Evolutionary conservation across 1,140 invertebrate species (phyloP).

Genomic region (Zaprionus camerounensis): DNA sequence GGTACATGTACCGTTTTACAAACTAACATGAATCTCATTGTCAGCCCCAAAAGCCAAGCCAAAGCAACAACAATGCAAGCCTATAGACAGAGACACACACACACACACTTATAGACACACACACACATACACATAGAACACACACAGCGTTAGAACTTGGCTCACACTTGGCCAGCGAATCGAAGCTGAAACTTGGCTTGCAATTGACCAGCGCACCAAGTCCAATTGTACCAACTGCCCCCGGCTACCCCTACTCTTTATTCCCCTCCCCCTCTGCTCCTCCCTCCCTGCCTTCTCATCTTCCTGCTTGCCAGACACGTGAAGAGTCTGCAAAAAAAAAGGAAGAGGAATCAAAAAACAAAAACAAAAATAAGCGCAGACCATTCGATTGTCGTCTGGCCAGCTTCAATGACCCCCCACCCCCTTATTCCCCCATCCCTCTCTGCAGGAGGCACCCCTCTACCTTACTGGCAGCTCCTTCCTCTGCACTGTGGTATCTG

Average conservation of each 20-base stretch:
- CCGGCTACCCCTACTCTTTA: background rate
- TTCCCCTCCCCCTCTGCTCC: background rate
- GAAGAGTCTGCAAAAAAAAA: slow-evolving; percentile 23
- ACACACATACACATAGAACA: background rate
- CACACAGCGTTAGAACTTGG: slow-evolving; percentile 36
- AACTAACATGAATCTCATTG: slow-evolving; percentile 43
- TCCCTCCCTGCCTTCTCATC: background rate
- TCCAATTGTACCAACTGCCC: slow-evolving; percentile 55
- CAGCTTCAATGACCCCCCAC: background rate
- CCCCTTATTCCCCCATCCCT: background rate
- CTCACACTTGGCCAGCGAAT: slow-evolving; percentile 1
- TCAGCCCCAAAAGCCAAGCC: slow-evolving; percentile 27
- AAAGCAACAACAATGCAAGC: slow-evolving; percentile 23
- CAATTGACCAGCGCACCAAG: slow-evolving; percentile 76
- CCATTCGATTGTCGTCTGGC: slow-evolving; percentile 74
- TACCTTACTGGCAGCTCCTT: background rate
- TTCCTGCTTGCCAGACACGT: slow-evolving; percentile 12
- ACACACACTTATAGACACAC: background rate
- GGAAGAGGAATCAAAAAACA: slow-evolving; percentile 1
- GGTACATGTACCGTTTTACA: slow-evolving; percentile 24
- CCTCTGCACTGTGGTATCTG: background rate
- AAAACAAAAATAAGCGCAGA: slow-evolving; percentile 38
- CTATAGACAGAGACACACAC: slow-evolving; percentile 12
- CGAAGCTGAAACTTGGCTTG: slow-evolving; percentile 69
- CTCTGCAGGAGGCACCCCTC: slow-evolving; percentile 2